A percentile compares a stretch with the other conserved stretches of the same genome.
phyloP scores from a whole-genome alignment of 2,113 vertebrate species.

The Urocynchramus pylzowi region DNA sequence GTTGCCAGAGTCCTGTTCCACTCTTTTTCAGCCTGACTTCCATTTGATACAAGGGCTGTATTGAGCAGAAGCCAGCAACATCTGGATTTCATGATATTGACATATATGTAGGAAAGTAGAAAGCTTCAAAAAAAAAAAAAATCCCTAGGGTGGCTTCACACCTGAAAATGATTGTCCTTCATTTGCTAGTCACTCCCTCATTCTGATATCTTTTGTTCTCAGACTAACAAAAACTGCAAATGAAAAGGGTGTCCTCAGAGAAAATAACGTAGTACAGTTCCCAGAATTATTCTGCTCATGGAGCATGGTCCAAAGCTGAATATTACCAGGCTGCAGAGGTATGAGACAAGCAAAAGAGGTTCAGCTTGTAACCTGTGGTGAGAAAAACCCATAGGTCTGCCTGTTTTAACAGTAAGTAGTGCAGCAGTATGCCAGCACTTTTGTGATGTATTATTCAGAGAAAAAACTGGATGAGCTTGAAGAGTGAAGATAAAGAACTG shows the following conservation, averaged over 20 bases:
- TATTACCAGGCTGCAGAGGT: not conserved
- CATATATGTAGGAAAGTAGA: not conserved
- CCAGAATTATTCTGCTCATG: not conserved
- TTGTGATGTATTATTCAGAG: not conserved
- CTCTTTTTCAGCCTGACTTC: not conserved
- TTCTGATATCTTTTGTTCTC: not conserved
- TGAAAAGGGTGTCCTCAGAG: not conserved
- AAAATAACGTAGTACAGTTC: not conserved
- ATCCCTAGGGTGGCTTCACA: not conserved
- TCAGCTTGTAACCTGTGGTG: not conserved
- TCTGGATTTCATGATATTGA: not conserved
- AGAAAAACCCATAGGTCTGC: not conserved
- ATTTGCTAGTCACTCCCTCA: not conserved
- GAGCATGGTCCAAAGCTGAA: not conserved
- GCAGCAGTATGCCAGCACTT: not conserved
- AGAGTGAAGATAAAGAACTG: not conserved
- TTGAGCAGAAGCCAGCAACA: constrained; percentile 28
- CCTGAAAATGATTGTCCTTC: constrained; percentile 15
- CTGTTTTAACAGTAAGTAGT: not conserved
- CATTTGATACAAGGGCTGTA: not conserved
- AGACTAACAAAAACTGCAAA: not conserved
- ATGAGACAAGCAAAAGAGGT: not conserved
- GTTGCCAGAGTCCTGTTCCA: not conserved
- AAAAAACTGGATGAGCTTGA: not conserved
- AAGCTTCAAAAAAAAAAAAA: not conserved